phyloP scores from a whole-genome alignment of 1,140 invertebrate genomes.

The Caerostris extrusa region DNA sequence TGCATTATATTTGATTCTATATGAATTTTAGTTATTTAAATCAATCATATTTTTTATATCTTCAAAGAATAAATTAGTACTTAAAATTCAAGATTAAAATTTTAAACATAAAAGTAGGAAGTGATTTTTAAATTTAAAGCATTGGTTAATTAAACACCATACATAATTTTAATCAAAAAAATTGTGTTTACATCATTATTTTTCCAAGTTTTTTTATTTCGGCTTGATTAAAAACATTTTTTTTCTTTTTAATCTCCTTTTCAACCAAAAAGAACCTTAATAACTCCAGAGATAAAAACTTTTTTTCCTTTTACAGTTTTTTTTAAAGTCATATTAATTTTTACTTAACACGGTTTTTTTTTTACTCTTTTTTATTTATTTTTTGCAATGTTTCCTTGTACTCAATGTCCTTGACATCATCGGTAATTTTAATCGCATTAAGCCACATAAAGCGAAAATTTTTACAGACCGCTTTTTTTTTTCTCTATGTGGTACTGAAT shows the following conservation, averaged over 20 bases:
- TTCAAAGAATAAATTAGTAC: too few relatives aligned
- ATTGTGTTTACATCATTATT: background rate
- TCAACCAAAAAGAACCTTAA: background rate
- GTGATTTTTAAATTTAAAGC: too few relatives aligned
- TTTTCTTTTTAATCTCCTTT: background rate
- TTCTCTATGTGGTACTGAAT: background rate
- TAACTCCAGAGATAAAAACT: background rate
- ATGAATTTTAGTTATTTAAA: too few relatives aligned
- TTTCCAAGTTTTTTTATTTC: background rate
- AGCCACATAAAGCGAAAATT: background rate
- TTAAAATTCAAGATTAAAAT: too few relatives aligned
- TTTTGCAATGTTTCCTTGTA: background rate
- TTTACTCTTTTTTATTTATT: background rate
- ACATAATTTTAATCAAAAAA: too few relatives aligned
- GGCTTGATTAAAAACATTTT: conserved; percentile 1
- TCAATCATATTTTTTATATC: too few relatives aligned
- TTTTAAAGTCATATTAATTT: conserved; percentile 19
- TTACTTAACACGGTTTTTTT: background rate
- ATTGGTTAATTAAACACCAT: too few relatives aligned
- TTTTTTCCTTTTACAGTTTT: background rate
- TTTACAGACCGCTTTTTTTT: background rate
- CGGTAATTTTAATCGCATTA: conserved; percentile 39
- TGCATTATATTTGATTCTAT: too few relatives aligned
- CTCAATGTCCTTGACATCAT: conserved; percentile 35
- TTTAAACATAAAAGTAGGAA: too few relatives aligned